A percentile compares a stretch with the other conserved stretches of the same genome.
These are phyloP conservation scores for Blomia tropicalis DNA, from an alignment of 2,888 invertebrate species.

Conservation along the genomic window DNA sequence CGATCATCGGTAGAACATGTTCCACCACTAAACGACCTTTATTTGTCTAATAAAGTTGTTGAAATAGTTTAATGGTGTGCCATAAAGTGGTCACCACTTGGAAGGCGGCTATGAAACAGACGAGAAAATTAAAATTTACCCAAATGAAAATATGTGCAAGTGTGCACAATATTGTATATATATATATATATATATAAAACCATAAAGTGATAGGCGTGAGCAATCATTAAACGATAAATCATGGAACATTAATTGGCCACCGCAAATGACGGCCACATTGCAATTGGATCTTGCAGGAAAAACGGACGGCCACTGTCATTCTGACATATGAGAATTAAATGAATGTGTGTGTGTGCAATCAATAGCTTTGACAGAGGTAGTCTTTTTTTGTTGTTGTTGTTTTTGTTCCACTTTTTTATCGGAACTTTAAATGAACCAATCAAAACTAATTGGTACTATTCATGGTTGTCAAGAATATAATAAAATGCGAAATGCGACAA, in stretches of 20 bases:
- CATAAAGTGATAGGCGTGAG: background rate
- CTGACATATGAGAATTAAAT: too few relatives aligned
- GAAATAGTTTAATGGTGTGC: conserved; percentile 1
- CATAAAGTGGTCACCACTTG: background rate
- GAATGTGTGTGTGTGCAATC: background rate
- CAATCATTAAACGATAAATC: conserved; percentile 13
- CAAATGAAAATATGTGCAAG: background rate
- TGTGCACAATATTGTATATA: background rate
- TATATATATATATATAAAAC: too few relatives aligned
- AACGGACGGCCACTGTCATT: too few relatives aligned
- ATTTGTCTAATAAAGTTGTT: conserved; percentile 14
- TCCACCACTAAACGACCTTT: conserved; percentile 6
- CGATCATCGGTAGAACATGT: background rate
- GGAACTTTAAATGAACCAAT: too few relatives aligned
- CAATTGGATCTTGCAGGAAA: too few relatives aligned
- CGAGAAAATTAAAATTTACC: too few relatives aligned
- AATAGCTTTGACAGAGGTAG: background rate
- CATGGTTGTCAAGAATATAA: too few relatives aligned
- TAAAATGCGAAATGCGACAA: too few relatives aligned
- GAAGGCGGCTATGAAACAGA: background rate
- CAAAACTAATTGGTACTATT: too few relatives aligned
- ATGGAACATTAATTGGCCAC: conserved; percentile 5
- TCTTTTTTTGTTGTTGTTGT: too few relatives aligned
- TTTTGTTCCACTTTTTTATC: too few relatives aligned
- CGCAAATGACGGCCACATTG: too few relatives aligned